A percentile compares a stretch with the other conserved stretches of the same genome.
These are phyloP conservation scores for Hoplostethus mediterraneus DNA, from an alignment of 2,797 vertebrate genomes.

Conservation along the genomic window DNA sequence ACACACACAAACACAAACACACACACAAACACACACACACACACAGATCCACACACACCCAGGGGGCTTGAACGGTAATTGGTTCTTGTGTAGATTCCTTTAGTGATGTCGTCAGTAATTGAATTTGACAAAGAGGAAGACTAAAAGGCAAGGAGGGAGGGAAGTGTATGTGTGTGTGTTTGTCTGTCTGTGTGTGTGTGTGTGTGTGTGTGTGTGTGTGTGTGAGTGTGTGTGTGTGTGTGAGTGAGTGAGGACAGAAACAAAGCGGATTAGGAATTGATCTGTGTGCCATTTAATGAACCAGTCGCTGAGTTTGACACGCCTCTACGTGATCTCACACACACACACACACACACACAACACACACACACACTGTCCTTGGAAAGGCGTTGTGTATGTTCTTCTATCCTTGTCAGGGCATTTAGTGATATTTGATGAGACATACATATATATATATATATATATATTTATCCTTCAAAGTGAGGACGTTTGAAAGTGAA, in stretches of 20 bases:
- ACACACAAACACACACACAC: slow-evolving; percentile 34
- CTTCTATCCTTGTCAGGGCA: neutral
- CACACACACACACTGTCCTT: slow-evolving; percentile 39
- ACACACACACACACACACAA: neutral
- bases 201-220: slow-evolving; percentile 32
- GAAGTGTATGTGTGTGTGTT: slow-evolving; percentile 9
- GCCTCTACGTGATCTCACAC: slow-evolving; percentile 31
- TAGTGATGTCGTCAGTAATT: slow-evolving; percentile 79
- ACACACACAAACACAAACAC: slow-evolving; percentile 30
- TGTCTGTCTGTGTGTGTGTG: slow-evolving; percentile 26
- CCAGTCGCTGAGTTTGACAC: slow-evolving; percentile 56
- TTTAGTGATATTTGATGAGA: slow-evolving; percentile 1
- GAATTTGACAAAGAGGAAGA: slow-evolving; percentile 77
- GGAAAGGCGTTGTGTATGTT: neutral
- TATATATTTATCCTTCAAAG: neutral
- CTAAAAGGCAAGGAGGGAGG: slow-evolving; percentile 34
- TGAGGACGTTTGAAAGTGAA: neutral
- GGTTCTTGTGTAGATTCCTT: slow-evolving; percentile 72
- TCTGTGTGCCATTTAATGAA: slow-evolving; percentile 68
- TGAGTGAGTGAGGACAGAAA: slow-evolving; percentile 48
- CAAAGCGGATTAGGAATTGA: slow-evolving; percentile 75
- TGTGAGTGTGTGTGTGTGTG: slow-evolving; percentile 47
- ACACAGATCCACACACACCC: slow-evolving; percentile 40
- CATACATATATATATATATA: neutral
- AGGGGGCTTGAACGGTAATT: slow-evolving; percentile 66